phyloP scores from a whole-genome alignment of 1,140 invertebrate genomes.

The Panagrolaimus sp. region DNA sequence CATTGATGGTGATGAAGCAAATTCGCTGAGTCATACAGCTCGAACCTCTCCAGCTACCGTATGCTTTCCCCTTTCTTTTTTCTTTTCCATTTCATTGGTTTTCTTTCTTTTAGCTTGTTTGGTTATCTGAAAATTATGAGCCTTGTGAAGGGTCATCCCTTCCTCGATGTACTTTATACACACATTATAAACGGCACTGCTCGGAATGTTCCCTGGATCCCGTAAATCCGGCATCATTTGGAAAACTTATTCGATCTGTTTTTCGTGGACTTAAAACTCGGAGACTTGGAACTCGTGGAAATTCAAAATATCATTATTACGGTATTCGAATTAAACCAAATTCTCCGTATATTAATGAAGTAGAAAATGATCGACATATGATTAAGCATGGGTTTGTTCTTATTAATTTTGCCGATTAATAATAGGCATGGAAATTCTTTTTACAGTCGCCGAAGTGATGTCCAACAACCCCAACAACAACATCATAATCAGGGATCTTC shows the following conservation, averaged over 20 bases:
- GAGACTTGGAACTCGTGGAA: constrained; percentile 89
- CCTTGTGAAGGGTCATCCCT: constrained; percentile 92
- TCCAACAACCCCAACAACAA: too few species aligned
- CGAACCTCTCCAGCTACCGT: constrained; percentile 27
- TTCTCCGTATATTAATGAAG: constrained; percentile 19
- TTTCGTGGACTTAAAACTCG: constrained; percentile 89
- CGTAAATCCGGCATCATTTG: constrained; percentile 97
- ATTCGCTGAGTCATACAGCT: constrained; percentile 21
- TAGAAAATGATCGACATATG: neutral
- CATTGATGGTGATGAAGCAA: constrained; percentile 21
- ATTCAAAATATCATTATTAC: constrained; percentile 99
- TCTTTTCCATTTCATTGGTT: neutral
- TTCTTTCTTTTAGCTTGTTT: constrained; percentile 72
- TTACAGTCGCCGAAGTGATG: too few species aligned
- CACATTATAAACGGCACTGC: constrained; percentile 80
- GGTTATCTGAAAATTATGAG: constrained; percentile 96
- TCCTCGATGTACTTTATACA: constrained; percentile 88
- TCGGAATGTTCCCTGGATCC: constrained; percentile 87
- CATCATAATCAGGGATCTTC: too few species aligned
- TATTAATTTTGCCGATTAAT: too few species aligned
- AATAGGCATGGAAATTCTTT: too few species aligned
- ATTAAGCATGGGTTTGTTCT: too few species aligned
- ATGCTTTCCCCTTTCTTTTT: constrained; percentile 1
- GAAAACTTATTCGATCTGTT: constrained; percentile 93
- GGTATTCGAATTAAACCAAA: constrained; percentile 44